Percentiles rank a stretch among this genome's conserved stretches.
These are phyloP conservation scores for Lepidurus couesii DNA, from an alignment of 1,140 invertebrate genomes.

Conservation along the genomic window DNA sequence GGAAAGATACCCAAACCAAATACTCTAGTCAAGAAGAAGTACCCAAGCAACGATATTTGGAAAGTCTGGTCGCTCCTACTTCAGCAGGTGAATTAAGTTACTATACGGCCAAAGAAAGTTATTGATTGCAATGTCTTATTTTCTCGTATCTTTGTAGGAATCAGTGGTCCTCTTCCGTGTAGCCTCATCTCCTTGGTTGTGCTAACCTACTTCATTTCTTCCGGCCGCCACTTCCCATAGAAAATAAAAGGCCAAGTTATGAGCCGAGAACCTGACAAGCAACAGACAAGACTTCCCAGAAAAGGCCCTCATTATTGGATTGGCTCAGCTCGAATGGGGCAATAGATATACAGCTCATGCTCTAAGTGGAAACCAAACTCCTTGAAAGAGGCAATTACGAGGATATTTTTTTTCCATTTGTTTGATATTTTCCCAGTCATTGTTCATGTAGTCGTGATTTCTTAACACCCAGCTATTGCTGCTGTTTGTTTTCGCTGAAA, in stretches of 20 bases:
- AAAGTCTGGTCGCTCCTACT: background rate
- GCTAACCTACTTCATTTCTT: background rate
- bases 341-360: constrained; percentile 9
- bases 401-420: background rate
- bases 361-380: background rate
- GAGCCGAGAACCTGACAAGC: constrained; percentile 6
- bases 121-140: background rate
- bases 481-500: background rate
- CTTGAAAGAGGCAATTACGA: background rate
- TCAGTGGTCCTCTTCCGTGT: background rate
- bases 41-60: background rate
- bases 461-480: background rate
- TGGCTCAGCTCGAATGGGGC: background rate
- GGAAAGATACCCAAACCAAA: constrained; percentile 10
- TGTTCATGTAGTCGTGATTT: constrained; percentile 5
- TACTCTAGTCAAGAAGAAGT: constrained; percentile 14
- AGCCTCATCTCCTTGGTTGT: background rate
- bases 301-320: constrained; percentile 5
- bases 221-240: background rate
- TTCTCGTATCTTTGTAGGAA: background rate
- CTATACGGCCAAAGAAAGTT: background rate
- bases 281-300: background rate
- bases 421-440: background rate
- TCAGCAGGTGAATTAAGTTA: background rate
- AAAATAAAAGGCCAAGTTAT: no score